phyloP scores from a whole-genome alignment of 92 coral and sea anemone genomes.

The Nematostella vectensis region DNA sequence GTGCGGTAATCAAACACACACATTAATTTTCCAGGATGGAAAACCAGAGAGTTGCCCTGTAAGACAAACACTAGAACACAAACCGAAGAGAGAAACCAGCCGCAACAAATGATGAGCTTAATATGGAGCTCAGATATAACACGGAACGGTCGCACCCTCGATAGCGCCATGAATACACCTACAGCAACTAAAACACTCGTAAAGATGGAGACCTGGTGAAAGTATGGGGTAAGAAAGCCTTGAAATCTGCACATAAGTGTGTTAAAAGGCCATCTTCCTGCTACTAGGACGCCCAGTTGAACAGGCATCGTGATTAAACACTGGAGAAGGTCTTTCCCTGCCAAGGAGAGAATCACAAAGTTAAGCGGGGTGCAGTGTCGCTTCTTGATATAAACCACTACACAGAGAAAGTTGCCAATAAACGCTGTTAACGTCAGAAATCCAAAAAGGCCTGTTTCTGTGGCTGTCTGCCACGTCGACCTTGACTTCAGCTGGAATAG shows the following conservation, averaged over 20 bases:
- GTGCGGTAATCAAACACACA: background rate
- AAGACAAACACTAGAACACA: background rate
- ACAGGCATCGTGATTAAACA: background rate
- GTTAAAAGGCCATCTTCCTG: conserved; percentile 1
- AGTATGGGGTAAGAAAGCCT: background rate
- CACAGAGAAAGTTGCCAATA: background rate
- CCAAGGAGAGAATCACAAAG: background rate
- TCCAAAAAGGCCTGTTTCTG: background rate
- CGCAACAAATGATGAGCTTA: background rate
- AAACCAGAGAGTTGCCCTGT: background rate
- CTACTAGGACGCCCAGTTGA: background rate
- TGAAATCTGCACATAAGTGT: background rate
- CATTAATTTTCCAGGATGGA: conserved; percentile 1
- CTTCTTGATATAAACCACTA: background rate
- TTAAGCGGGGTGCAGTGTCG: background rate
- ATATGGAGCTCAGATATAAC: background rate
- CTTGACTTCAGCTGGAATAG: background rate
- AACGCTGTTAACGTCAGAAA: background rate
- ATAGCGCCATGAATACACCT: background rate
- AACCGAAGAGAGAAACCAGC: background rate
- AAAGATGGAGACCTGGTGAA: background rate
- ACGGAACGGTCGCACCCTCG: background rate
- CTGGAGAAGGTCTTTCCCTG: background rate
- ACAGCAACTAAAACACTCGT: background rate
- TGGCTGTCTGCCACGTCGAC: background rate